Base-by-base conservation (phyloP, 2,113 vertebrate genomes). In the Saccopteryx leptura region DNA sequence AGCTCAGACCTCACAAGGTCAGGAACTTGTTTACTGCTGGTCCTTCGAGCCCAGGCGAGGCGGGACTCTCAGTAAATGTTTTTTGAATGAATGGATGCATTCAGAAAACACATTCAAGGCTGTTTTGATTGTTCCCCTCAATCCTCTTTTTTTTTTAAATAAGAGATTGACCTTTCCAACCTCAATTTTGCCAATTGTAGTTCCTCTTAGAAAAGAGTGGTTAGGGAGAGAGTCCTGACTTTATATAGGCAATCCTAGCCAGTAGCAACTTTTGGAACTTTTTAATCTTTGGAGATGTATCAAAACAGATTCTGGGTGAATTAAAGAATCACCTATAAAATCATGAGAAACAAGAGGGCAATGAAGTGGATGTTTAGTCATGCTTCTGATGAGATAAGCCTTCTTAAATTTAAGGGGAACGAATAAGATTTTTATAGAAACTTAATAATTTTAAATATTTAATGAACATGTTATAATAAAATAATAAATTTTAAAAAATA, bases 401-500 rank as follows among this genome's bases (percentile, higher is more conserved):
- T 31, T 95, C n/a, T 92, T 68, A 92, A 23, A 10, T 61, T 9
- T 56, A 87, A 79, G 24, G 28, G 9, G 28, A 68, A 1, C 63
- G 56, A 66, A 28, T 18, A 24, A 33, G 17, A 79, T 56, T 95
- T 90, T 68, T 69, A 56, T 61, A 24, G 66, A 79, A 48, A 39
- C n/a, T 86, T 31, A 63, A 88, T 69, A 48, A 72, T 39, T 88
- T 75, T 87, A 72, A 65, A 26, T 78, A 76, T 15, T 80, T 48
- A 71, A 58, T 74, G 58, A 74, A 56, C 63, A 54, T 78, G 23
- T 92, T 71, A 54, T 13, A 72, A 84, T 81, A 54, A 1, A 69
- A 31, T 24, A n/a, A 33, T 28, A 72, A 88, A 56, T n/a, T 72
- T 33, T 52, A 10, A 9, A 7, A 24, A 52, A 14, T 5, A 92